These are phyloP conservation scores for Pseudomugil gertrudae DNA, from an alignment of 2,797 vertebrate species.

Conservation along the genomic window DNA sequence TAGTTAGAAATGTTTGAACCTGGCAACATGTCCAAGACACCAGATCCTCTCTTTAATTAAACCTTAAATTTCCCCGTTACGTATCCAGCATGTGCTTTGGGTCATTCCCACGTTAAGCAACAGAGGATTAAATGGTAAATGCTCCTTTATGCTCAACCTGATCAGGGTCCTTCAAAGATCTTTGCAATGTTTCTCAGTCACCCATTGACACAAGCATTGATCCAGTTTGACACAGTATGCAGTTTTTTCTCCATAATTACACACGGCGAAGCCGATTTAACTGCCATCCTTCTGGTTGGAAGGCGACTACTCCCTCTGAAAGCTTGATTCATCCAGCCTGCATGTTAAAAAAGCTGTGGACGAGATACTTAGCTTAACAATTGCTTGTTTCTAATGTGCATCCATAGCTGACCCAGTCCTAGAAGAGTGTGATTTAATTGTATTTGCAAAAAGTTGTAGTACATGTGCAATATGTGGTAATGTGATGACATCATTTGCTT, in stretches of 20 bases:
- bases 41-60: conserved; percentile 40
- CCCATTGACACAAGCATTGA: neutral
- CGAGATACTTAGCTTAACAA: too few relatives aligned
- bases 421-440: too few relatives aligned
- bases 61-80: conserved; percentile 49
- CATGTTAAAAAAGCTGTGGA: neutral
- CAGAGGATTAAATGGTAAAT: neutral
- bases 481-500: too few relatives aligned
- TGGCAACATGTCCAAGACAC: conserved; percentile 34
- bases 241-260: neutral
- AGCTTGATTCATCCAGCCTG: neutral
- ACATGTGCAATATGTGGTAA: too few relatives aligned
- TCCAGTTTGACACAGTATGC: neutral
- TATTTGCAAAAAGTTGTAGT: too few relatives aligned
- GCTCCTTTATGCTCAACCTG: neutral
- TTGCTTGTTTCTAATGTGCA: neutral
- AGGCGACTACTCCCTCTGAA: neutral
- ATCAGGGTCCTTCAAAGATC: neutral
- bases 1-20: conserved; percentile 14
- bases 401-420: neutral
- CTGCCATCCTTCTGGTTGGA: neutral
- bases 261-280: neutral
- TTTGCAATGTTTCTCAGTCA: neutral
- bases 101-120: conserved; percentile 23
- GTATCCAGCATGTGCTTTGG: conserved; percentile 13